Evolutionary conservation across 2,113 vertebrate genomes (phyloP).

Genomic region (Strix aluco): DNA sequence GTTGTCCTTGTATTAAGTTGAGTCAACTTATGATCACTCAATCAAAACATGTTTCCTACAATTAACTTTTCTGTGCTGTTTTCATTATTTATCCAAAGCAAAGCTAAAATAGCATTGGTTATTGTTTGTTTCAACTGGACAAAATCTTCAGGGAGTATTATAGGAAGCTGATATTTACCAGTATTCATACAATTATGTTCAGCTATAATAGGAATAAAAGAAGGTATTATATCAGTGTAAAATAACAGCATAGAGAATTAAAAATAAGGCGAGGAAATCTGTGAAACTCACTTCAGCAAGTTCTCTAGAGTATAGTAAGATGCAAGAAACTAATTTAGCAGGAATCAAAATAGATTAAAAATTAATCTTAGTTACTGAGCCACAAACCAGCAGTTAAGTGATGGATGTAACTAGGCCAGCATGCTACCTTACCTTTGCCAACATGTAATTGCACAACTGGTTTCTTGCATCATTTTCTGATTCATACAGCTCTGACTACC

Average conservation of each 20-base stretch:
- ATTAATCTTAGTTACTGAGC: slow-evolving; percentile 8
- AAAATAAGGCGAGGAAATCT: background rate
- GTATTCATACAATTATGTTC: background rate
- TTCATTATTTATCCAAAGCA: background rate
- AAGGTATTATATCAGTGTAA: background rate
- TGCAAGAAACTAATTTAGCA: background rate
- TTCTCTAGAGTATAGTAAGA: background rate
- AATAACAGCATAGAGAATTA: background rate
- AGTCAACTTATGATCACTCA: background rate
- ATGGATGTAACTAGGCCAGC: slow-evolving; percentile 26
- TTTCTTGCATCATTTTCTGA: slow-evolving; percentile 1
- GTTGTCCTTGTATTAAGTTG: background rate
- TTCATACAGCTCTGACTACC: background rate
- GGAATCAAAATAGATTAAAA: slow-evolving; percentile 9
- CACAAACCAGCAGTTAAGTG: background rate
- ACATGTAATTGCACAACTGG: background rate
- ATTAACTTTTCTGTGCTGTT: background rate
- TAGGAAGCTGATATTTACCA: background rate
- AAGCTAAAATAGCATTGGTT: background rate
- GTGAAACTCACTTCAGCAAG: background rate
- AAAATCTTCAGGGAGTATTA: background rate
- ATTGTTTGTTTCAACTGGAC: background rate
- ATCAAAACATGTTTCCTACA: background rate
- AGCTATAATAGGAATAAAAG: background rate
- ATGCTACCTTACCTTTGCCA: background rate